Conservation (phyloP, 2,888 invertebrate genomes). For the Acanthopleura granulata region DNA sequence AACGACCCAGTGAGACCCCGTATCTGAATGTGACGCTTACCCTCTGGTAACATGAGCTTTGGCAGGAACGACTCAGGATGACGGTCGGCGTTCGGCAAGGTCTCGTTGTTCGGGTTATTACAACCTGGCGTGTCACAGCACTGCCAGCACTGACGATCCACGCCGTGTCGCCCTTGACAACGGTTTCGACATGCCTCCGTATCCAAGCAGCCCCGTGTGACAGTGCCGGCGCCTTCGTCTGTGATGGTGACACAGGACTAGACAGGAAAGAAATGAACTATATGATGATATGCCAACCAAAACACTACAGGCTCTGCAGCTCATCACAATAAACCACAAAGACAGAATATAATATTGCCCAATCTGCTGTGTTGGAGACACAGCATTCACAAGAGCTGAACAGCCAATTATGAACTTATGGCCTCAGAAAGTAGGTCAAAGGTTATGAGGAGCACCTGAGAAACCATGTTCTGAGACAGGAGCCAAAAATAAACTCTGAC, state of each 20-base stretch:
- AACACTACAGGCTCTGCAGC: too few species aligned
- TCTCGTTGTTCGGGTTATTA: background rate
- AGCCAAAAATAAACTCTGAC: too few species aligned
- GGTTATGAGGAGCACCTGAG: too few species aligned
- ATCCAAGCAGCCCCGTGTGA: background rate
- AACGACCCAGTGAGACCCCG: background rate
- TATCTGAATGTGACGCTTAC: background rate
- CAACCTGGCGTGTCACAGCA: slow-evolving; percentile 11
- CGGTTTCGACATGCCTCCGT: background rate
- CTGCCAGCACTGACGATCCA: background rate
- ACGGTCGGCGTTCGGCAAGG: background rate
- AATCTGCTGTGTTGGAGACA: too few species aligned
- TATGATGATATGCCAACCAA: too few species aligned
- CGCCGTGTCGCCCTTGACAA: background rate
- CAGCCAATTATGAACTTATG: too few species aligned
- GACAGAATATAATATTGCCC: too few species aligned
- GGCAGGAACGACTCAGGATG: background rate
- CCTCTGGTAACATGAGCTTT: background rate
- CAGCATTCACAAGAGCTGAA: too few species aligned
- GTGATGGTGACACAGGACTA: background rate
- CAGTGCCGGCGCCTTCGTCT: background rate
- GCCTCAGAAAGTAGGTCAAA: too few species aligned
- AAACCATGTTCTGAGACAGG: too few species aligned
- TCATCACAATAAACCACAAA: too few species aligned
- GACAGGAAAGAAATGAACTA: background rate